Base-by-base conservation (phyloP, 2,797 vertebrate genomes). In the Aeoliscus strigatus region DNA sequence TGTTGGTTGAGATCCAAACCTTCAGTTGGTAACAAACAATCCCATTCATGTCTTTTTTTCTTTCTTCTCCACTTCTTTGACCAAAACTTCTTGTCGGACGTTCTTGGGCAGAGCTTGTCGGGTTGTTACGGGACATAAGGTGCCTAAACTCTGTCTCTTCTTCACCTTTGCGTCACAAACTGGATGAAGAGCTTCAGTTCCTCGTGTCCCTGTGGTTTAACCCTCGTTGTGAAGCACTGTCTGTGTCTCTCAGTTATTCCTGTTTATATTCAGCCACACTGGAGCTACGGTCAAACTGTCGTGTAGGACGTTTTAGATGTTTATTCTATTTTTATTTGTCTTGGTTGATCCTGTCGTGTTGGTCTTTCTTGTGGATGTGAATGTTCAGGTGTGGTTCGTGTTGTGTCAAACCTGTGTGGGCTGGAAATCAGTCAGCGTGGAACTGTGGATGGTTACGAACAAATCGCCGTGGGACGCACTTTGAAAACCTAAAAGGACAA, bases 261-360 rank as follows among this genome's bases (percentile, higher is more conserved):
- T 75, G 72, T 73, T 61, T 58, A 34, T 59, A 73, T 79, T 79
- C 77, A 77, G 79, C 85, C 86, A 89, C 87, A 90, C 88, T 90
- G 88, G 88, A 89, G 79, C 69, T 83, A 73, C 69, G 69, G 70
- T 71, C 53, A 72, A 52, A 64, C 17, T 51, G 42, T 77, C 73
- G 68, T 65, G 48, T 80, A 60, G 69, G 57, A 50, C 63, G 51
- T 60, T 60, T 61, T 54, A 56, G 27, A 51, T 38, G 64, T 70
- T 60, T 63, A 56, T 63, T 77, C 30, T 56, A 53, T 70, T 68
- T n/a, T 60, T 70, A 60, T 74, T 70, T 47, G 55, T 52, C 40
- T 57, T 17, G 32, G 44, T 55, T 62, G 34, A 18, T 9, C 58
- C 8, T 15, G 8, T 74, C 40, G n/a, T 12, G 25, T 55, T 32